These are phyloP conservation scores for Chiloscyllium punctatum DNA, from an alignment of 2,797 vertebrate genomes.

Conservation along the genomic window DNA sequence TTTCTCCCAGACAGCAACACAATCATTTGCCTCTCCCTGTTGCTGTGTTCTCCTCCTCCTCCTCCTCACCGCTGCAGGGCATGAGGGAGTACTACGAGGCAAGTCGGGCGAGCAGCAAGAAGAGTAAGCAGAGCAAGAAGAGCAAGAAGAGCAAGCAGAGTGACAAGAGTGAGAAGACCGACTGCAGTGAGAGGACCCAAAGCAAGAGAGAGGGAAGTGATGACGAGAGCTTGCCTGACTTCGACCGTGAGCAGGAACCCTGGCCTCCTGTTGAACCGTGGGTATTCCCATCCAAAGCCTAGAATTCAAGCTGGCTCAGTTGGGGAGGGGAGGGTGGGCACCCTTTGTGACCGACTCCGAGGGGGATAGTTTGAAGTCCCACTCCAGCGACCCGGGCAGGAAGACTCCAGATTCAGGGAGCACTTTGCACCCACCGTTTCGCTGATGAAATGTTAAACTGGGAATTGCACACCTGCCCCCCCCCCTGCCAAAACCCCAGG, in stretches of 20 bases:
- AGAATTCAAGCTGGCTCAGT: too few relatives aligned
- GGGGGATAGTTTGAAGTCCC: background rate
- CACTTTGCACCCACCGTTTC: background rate
- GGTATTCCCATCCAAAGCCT: background rate
- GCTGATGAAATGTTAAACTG: background rate
- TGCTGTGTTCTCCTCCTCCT: background rate
- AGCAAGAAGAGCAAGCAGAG: too few relatives aligned
- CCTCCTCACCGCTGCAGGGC: background rate
- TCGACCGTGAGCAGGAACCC: background rate
- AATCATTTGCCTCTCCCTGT: background rate
- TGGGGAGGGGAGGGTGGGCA: background rate
- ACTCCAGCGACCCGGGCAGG: background rate
- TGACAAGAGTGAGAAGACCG: background rate
- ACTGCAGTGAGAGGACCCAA: background rate
- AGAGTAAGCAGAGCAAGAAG: background rate
- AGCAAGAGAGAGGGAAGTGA: background rate
- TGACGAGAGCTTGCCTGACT: background rate
- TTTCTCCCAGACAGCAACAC: background rate
- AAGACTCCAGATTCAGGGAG: background rate
- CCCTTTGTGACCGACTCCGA: background rate
- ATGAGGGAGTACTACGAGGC: slow-evolving; percentile 22
- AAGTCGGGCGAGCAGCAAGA: background rate
- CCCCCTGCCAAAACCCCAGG: background rate
- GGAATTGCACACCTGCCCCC: too few relatives aligned
- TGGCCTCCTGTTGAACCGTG: background rate